Evolutionary conservation across 2,888 invertebrate species (phyloP), one percentile per base, ranked within the genome.

Genomic region (Cephus rjabovi): DNA sequence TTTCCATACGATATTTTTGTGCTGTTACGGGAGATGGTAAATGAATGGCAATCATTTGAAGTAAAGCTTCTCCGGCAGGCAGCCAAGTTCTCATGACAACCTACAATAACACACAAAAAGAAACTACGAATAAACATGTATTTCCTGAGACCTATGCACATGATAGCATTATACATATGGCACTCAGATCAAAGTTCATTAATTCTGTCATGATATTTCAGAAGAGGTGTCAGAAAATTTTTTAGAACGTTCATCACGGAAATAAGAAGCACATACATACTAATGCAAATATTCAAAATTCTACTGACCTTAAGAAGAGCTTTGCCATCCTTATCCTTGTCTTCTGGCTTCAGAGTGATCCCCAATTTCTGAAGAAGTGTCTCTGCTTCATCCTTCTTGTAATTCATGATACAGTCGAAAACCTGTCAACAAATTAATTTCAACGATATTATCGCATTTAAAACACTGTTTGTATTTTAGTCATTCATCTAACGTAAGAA

Each of bases 11-110:
- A 94, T 99, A 99, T 92, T 96, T 98, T 93, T 99, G 99, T 77
- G 99, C 99, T 80, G 98, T 97, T 77, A 99, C 99, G 4, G 99
- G 99, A 37, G 99, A 99, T 80, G 99, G 99, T 92, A 99, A 94
- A 92, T 99, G 99, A 92, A 99, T 98, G 93, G 98, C 98, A 93
- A 99, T 99, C 99, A 99, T 99, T 95, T 99, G 99, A 93, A 99
- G 97, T 89, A 99, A 93, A 89, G 99, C 98, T 93, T 99, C 99
- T 87, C 99, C 99, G 91, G 99, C 99, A 78, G 99, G 99, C 92
- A 99, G 94, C 99, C 99, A 99, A 81, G 97, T 97, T 88, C 99
- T 96, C 99, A 99, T 99, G 82, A 99, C 97, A 85, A 97, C 96
- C 95, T 96, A 83, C 33, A 83, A 80, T 75, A 12, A 80, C 34